A percentile compares a stretch with the other conserved stretches of the same genome.
These are phyloP conservation scores for Zygothrica quintamaculata DNA, from an alignment of 2,888 invertebrate genomes.

Conservation along the genomic window DNA sequence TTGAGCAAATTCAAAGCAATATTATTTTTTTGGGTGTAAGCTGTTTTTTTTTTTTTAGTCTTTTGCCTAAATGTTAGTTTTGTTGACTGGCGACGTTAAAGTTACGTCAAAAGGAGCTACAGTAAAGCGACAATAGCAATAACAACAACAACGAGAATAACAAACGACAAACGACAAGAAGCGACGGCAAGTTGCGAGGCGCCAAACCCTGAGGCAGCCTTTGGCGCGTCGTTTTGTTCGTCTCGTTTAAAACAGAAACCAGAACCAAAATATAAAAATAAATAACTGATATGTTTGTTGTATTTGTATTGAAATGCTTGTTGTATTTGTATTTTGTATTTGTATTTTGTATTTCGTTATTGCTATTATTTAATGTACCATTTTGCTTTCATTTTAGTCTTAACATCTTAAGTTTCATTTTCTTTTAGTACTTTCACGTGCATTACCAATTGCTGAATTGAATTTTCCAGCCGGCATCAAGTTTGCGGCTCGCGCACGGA, in stretches of 20 bases:
- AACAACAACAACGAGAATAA: constrained; percentile 17
- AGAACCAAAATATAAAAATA: too few species aligned
- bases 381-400: too few species aligned
- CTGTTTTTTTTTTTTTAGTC: constrained; percentile 14
- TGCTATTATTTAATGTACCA: constrained; percentile 25
- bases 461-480: constrained; percentile 61
- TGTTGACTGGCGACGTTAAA: constrained; percentile 38
- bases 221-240: constrained; percentile 55
- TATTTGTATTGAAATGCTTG: constrained; percentile 12
- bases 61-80: constrained; percentile 14
- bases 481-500: constrained; percentile 46
- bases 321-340: constrained; percentile 14
- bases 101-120: constrained; percentile 71
- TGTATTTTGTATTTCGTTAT: constrained; percentile 1
- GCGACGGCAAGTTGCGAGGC: constrained; percentile 25
- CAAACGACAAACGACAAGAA: constrained; percentile 20
- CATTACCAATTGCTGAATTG: constrained; percentile 33
- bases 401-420: constrained; percentile 9
- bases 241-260: too few species aligned
- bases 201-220: constrained; percentile 36
- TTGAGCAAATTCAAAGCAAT: constrained; percentile 33
- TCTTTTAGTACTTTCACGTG: constrained; percentile 25
- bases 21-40: too few species aligned
- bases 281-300: too few species aligned
- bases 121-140: constrained; percentile 29